Evolutionary conservation across 2,797 vertebrate species (phyloP).

Genomic region (Acipenser transmontanus): DNA sequence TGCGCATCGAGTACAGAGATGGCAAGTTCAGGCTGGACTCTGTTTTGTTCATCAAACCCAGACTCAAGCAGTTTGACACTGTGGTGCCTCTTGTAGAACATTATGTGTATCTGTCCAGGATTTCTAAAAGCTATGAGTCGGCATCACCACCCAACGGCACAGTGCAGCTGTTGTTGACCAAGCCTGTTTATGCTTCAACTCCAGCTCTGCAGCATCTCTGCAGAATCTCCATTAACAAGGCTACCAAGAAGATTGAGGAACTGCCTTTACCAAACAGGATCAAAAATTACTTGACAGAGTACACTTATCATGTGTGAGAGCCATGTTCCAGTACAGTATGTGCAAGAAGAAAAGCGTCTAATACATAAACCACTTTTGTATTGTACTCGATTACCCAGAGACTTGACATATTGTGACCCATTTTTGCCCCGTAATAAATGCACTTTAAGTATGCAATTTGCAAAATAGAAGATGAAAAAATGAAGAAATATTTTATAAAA

Average conservation of each 20-base stretch:
- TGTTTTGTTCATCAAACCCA: conserved; percentile 81
- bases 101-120: conserved; percentile 82
- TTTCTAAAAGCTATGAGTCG: conserved; percentile 46
- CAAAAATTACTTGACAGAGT: conserved; percentile 87
- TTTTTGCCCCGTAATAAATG: too few species aligned
- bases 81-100: conserved; percentile 91
- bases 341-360: too few species aligned
- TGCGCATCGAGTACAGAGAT: conserved; percentile 86
- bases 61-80: conserved; percentile 87
- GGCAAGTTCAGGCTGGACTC: conserved; percentile 95
- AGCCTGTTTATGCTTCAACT: conserved; percentile 70
- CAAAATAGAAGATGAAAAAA: too few species aligned
- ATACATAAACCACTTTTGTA: too few species aligned
- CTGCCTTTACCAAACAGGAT: conserved; percentile 84
- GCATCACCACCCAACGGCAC: conserved; percentile 70
- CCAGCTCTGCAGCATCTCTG: conserved; percentile 83
- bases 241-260: conserved; percentile 67
- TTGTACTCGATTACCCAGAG: too few species aligned
- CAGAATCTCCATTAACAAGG: conserved; percentile 81
- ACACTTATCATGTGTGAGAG: conserved; percentile 80
- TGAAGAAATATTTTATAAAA: too few species aligned
- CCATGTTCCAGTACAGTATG: too few species aligned
- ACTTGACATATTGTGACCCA: too few species aligned
- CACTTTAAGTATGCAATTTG: too few species aligned
- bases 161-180: conserved; percentile 87